Evolutionary conservation across 2,888 invertebrate genomes (phyloP).

Genomic region (Cecidostiba fungosa): DNA sequence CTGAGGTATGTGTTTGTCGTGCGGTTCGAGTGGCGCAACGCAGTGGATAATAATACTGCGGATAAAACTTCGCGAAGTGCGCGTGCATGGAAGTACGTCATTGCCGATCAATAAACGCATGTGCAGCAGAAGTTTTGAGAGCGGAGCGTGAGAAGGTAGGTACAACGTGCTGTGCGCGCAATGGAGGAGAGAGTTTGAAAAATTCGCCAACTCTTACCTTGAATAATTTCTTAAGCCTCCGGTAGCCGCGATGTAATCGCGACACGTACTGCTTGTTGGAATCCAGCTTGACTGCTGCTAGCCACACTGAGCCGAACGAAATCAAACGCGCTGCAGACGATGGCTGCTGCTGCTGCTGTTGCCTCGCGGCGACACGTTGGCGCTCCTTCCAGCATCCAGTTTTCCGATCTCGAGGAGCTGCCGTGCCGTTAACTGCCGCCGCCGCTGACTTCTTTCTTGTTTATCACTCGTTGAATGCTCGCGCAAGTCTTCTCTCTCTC

Average conservation of each 20-base stretch:
- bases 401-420: constrained; percentile 13
- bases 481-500: background rate
- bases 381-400: constrained; percentile 39
- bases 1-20: background rate
- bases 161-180: background rate
- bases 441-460: background rate
- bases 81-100: background rate
- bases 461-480: background rate
- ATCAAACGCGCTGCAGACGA: constrained; percentile 48
- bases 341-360: constrained; percentile 21
- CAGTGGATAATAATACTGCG: background rate
- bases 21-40: background rate
- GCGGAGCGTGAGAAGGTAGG: background rate
- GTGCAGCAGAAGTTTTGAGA: background rate
- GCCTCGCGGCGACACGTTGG: constrained; percentile 34
- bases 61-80: background rate
- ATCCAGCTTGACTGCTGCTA: constrained; percentile 80
- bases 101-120: background rate
- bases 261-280: constrained; percentile 80
- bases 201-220: constrained; percentile 74
- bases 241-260: constrained; percentile 80
- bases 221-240: constrained; percentile 79
- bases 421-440: background rate
- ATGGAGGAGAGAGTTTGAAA: background rate
- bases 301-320: constrained; percentile 76